A percentile compares a stretch with the other conserved stretches of the same genome.
Evolutionary conservation across 2,113 vertebrate genomes (phyloP).

Genomic region (Apodemus speciosus): DNA sequence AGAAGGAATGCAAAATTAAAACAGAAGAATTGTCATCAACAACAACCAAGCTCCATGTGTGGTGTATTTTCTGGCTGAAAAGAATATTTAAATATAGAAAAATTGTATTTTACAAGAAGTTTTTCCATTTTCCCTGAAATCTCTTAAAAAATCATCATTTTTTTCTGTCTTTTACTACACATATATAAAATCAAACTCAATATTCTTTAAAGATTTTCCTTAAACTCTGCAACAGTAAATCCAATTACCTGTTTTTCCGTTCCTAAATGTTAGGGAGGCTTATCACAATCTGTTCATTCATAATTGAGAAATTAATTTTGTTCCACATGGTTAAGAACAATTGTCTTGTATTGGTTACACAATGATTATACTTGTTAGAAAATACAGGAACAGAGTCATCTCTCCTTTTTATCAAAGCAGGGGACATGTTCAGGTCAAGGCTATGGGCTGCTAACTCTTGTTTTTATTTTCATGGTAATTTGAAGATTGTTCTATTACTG

Average conservation of each 20-base stretch:
- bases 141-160: neutral
- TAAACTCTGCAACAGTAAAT: slow-evolving; percentile 13
- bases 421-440: slow-evolving; percentile 42
- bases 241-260: slow-evolving; percentile 19
- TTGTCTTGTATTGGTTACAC: slow-evolving; percentile 27
- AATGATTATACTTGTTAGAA: slow-evolving; percentile 30
- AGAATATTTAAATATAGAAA: neutral
- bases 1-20: neutral
- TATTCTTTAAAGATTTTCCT: slow-evolving; percentile 44
- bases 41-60: neutral
- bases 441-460: slow-evolving; percentile 22
- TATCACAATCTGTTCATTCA: slow-evolving; percentile 55
- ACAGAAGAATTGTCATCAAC: neutral
- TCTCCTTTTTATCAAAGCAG: slow-evolving; percentile 23
- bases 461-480: slow-evolving; percentile 56
- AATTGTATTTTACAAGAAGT: neutral
- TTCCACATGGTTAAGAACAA: slow-evolving; percentile 69
- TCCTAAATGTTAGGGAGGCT: slow-evolving; percentile 51
- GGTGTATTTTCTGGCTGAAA: neutral
- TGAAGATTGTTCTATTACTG: slow-evolving; percentile 52
- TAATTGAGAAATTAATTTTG: slow-evolving; percentile 72
- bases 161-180: neutral
- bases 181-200: neutral
- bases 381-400: neutral
- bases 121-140: neutral